Base-by-base conservation (phyloP, 2,113 vertebrate genomes). In the Okapia johnstoni region DNA sequence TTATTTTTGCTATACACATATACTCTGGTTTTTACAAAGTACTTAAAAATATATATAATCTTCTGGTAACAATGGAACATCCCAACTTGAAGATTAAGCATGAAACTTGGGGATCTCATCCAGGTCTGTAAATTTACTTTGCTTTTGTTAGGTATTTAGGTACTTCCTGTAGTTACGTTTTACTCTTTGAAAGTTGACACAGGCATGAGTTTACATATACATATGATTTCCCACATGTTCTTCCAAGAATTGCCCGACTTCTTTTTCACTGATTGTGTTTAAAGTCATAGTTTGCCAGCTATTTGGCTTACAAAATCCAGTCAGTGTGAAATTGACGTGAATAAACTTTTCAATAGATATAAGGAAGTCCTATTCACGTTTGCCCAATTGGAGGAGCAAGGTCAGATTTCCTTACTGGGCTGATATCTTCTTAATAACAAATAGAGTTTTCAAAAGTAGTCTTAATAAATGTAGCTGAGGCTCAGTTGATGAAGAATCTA, bases 61-160 rank as follows among this genome's bases (percentile, higher is more conserved):
- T 90, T 90, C 81, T 48, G 5, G 43, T 73, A 46, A 8, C 66
- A 48, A 80, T 81, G 33, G 85, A 50, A 77, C 26, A 94, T 85
- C 26, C 26, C 48, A 76, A 55, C 17, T 77, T 88, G 80, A 92
- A 66, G 54, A 86, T 61, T 66, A 92, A 93, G 52, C 54, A 25
- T 17, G 80, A 40, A 94, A 54, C 48, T 90, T 70, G 58, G 48
- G 36, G 25, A 52, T 90, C 52, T 83, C 30, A 87, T 61, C 58
- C 48, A 88, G 50, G 17, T 61, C 83, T 92, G 17, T 33, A 21
- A 73, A 40, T 84, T 97, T 87, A 55, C 86, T 96, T 86, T 81
- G 84, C 73, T 88, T 97, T 93, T 85, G n/a, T 58, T 60, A 85
- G 97, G 50, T 28, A n/a, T 92, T 85, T 84, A 96, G 63, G 57